A percentile compares a stretch with the other conserved stretches of the same genome.
These are phyloP conservation scores for Choristoneura fumiferana DNA, from an alignment of 1,140 invertebrate species.

Conservation along the genomic window DNA sequence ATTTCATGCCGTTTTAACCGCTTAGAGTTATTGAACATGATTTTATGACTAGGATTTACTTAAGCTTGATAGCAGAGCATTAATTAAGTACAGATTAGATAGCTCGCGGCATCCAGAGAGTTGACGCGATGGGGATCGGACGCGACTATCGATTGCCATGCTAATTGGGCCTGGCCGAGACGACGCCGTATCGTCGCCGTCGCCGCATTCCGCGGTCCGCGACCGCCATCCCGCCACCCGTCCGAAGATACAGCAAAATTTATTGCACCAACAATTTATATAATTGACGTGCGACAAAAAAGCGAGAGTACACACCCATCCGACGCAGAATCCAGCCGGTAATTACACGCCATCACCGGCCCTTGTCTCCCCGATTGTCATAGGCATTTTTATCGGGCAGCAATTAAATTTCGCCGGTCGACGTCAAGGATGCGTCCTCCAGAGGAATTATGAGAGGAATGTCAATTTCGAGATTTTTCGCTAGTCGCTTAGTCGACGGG, in stretches of 20 bases:
- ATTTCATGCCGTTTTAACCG: too few relatives aligned
- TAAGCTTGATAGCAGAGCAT: slow-evolving; percentile 54
- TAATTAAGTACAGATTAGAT: slow-evolving; percentile 75
- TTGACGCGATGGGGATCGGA: slow-evolving; percentile 67
- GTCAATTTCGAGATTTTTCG: slow-evolving; percentile 73
- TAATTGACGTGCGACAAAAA: slow-evolving; percentile 76
- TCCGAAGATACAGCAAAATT: slow-evolving; percentile 71
- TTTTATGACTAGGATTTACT: slow-evolving; percentile 16
- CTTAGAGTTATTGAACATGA: not conserved
- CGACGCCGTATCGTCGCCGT: slow-evolving; percentile 60
- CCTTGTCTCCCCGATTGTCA: slow-evolving; percentile 51
- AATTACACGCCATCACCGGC: slow-evolving; percentile 57
- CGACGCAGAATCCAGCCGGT: slow-evolving; percentile 58
- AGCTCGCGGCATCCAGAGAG: slow-evolving; percentile 62
- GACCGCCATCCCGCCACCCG: slow-evolving; percentile 47
- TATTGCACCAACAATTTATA: slow-evolving; percentile 77
- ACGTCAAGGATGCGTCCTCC: slow-evolving; percentile 62
- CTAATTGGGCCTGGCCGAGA: slow-evolving; percentile 63
- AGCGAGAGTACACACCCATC: slow-evolving; percentile 69
- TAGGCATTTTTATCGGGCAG: slow-evolving; percentile 59
- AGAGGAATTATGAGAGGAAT: slow-evolving; percentile 70
- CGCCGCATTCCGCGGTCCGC: slow-evolving; percentile 53
- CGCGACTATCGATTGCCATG: slow-evolving; percentile 71
- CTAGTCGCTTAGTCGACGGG: slow-evolving; percentile 57
- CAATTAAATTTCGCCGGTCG: slow-evolving; percentile 57